phyloP scores from a whole-genome alignment of 2,113 vertebrate genomes.

The Pomatostomus ruficeps region DNA sequence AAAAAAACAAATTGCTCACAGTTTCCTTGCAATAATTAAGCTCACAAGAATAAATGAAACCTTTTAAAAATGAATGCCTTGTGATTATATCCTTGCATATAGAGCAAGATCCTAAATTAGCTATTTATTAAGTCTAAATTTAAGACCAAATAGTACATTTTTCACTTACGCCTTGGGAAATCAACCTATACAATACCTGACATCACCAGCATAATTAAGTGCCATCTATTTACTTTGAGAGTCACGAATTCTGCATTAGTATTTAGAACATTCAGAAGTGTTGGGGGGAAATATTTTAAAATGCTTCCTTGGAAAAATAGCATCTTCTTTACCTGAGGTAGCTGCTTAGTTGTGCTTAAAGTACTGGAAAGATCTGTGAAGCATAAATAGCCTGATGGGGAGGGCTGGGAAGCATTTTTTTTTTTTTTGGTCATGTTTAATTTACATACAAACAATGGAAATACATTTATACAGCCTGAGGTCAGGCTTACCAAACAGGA shows the following conservation, averaged over 20 bases:
- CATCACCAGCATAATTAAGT: constrained; percentile 76
- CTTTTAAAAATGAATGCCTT: constrained; percentile 94
- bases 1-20: constrained; percentile 99
- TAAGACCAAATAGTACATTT: constrained; percentile 89
- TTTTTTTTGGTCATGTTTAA: not conserved
- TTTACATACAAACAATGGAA: constrained; percentile 58
- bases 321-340: constrained; percentile 55
- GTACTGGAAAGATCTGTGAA: constrained; percentile 58
- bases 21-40: constrained; percentile 99
- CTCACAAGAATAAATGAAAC: constrained; percentile 99
- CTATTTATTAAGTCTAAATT: constrained; percentile 99
- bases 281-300: constrained; percentile 40
- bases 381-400: constrained; percentile 59
- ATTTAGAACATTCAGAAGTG: constrained; percentile 68
- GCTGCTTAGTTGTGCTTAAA: constrained; percentile 70
- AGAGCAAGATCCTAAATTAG: constrained; percentile 96
- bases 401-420: not conserved
- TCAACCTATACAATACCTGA: constrained; percentile 84
- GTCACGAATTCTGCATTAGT: constrained; percentile 70
- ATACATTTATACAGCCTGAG: not conserved
- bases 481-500: constrained; percentile 60
- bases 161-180: constrained; percentile 92
- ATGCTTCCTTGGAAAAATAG: constrained; percentile 17
- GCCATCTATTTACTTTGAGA: constrained; percentile 74
- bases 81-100: constrained; percentile 96